phyloP scores from a whole-genome alignment of 1,140 invertebrate species.

The Cheumatopsyche charites region DNA sequence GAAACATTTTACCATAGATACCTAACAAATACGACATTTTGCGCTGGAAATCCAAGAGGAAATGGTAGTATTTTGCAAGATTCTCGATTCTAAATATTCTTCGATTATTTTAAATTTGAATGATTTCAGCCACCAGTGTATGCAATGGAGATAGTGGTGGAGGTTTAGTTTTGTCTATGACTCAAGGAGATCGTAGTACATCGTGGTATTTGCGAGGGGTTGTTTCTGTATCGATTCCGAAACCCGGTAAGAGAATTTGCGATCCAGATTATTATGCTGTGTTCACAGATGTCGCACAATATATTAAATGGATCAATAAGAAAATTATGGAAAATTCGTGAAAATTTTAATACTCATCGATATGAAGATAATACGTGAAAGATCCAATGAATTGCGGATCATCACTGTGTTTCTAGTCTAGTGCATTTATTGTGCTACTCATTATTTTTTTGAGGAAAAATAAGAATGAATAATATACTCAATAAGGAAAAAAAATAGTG shows the following conservation, averaged over 20 bases:
- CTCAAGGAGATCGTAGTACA: conserved; percentile 54
- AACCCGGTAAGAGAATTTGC: conserved; percentile 58
- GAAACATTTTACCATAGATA: conserved; percentile 38
- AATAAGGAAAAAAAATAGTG: no score
- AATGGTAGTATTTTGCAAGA: conserved; percentile 27
- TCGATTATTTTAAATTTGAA: not conserved
- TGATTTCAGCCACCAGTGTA: conserved; percentile 62
- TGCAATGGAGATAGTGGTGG: conserved; percentile 71
- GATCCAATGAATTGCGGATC: no score
- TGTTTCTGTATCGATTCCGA: conserved; percentile 63
- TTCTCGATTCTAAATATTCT: not conserved
- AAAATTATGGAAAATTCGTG: not conserved
- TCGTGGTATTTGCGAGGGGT: conserved; percentile 65
- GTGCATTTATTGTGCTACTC: no score
- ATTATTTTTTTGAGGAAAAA: no score
- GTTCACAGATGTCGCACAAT: conserved; percentile 65
- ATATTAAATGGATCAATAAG: conserved; percentile 62
- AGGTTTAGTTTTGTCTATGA: conserved; percentile 62
- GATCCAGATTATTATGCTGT: conserved; percentile 64
- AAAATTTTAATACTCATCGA: no score
- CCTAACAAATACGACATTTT: conserved; percentile 36
- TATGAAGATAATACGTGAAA: no score
- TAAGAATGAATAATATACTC: no score
- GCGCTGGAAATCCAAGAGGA: conserved; percentile 41
- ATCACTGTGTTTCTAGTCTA: no score